Evolutionary conservation across 2,888 invertebrate genomes (phyloP).

Genomic region (Euclidia mi): DNA sequence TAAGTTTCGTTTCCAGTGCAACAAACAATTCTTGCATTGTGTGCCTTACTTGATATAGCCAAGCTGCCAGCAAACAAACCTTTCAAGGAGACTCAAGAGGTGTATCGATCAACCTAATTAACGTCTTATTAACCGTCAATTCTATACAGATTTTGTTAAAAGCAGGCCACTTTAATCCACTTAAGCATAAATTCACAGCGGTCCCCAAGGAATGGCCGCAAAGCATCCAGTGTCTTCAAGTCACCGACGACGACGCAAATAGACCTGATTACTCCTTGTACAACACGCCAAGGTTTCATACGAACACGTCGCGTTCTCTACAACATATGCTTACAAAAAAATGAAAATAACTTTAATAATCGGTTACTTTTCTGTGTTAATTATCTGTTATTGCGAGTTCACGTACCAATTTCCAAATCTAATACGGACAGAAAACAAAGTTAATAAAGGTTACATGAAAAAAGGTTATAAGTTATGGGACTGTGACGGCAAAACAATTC

Average conservation of each 20-base stretch:
- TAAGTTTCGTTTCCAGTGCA: not conserved
- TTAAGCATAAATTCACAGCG: constrained; percentile 77
- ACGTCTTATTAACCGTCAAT: constrained; percentile 73
- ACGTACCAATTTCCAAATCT: constrained; percentile 35
- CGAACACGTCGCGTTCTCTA: constrained; percentile 69
- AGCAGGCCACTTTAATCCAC: constrained; percentile 84
- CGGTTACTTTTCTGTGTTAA: constrained; percentile 57
- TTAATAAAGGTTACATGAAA: constrained; percentile 34
- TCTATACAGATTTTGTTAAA: constrained; percentile 74
- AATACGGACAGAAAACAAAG: constrained; percentile 31
- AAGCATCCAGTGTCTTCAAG: constrained; percentile 66
- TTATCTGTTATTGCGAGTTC: constrained; percentile 63
- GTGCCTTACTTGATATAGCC: constrained; percentile 1
- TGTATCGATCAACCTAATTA: constrained; percentile 76
- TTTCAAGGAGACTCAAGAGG: constrained; percentile 49
- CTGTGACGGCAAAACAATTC: constrained; percentile 39
- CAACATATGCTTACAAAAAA: constrained; percentile 37
- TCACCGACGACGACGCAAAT: constrained; percentile 61
- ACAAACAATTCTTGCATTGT: constrained; percentile 1
- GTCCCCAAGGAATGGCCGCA: constrained; percentile 72
- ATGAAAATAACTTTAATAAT: constrained; percentile 70
- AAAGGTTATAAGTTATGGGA: constrained; percentile 45
- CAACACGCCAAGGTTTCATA: constrained; percentile 67
- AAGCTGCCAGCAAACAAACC: constrained; percentile 8
- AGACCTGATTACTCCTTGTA: constrained; percentile 63